Conservation (phyloP, 2,797 vertebrate species). For the Pangasius macronema region DNA sequence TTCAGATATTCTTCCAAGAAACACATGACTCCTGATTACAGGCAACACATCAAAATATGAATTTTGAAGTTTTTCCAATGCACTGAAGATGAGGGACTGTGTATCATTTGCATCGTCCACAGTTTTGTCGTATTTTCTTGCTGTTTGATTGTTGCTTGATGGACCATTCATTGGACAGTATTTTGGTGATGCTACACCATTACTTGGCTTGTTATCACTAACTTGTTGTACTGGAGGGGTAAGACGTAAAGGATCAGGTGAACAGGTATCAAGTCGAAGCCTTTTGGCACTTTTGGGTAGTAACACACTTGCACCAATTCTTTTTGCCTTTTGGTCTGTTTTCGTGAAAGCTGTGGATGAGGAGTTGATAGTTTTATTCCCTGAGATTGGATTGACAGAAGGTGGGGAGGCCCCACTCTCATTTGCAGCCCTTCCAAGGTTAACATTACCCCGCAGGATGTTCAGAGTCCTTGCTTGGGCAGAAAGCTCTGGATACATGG, state of each 20-base stretch:
- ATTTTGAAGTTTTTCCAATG: conserved; percentile 76
- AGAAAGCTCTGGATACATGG: conserved; percentile 94
- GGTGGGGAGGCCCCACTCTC: conserved; percentile 66
- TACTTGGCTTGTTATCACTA: conserved; percentile 41
- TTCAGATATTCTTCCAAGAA: conserved; percentile 81
- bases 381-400: conserved; percentile 72
- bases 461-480: conserved; percentile 90
- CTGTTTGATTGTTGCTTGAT: background rate
- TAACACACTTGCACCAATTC: conserved; percentile 43
- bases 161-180: background rate
- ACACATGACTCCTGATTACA: conserved; percentile 84
- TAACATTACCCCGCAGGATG: conserved; percentile 89
- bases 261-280: conserved; percentile 73
- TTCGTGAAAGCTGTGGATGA: conserved; percentile 91
- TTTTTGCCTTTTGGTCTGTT: conserved; percentile 76
- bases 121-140: background rate
- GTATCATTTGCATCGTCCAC: background rate
- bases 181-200: conserved; percentile 2
- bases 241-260: conserved; percentile 41
- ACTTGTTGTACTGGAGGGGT: conserved; percentile 25
- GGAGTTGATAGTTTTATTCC: conserved; percentile 85
- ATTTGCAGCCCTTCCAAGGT: conserved; percentile 70
- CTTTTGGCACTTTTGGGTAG: conserved; percentile 82
- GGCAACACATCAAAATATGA: conserved; percentile 87
- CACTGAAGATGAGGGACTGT: conserved; percentile 38